Conservation (phyloP, 23 tunicate species). For the Botrylloides violaceus region DNA sequence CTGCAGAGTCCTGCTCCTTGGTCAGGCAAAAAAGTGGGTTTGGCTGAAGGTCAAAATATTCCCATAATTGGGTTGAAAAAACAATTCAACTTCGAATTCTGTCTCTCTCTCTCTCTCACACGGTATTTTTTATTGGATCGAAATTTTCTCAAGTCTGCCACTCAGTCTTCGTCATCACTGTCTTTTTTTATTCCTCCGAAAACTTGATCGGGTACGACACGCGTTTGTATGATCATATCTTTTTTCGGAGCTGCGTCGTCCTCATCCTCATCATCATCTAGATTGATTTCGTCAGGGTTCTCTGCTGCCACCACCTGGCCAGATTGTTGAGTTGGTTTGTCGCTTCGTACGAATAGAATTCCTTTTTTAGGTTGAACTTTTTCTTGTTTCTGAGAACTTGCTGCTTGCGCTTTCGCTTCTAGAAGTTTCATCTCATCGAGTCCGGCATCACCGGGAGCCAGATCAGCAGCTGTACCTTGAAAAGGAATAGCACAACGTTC, state of each 20-base stretch:
- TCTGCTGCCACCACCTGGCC: slow-evolving; percentile 17
- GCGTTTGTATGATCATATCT: slow-evolving; percentile 31
- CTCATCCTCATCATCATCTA: slow-evolving; percentile 66
- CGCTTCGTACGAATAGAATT: slow-evolving; percentile 76
- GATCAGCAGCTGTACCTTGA: slow-evolving; percentile 80
- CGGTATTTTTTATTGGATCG: not conserved
- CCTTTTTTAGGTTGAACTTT: slow-evolving; percentile 45
- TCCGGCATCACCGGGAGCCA: slow-evolving; percentile 69
- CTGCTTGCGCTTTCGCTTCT: slow-evolving; percentile 73
- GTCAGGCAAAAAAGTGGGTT: too few species aligned
- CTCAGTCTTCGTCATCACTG: not conserved
- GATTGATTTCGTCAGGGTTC: slow-evolving; percentile 86
- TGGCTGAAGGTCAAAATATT: too few species aligned
- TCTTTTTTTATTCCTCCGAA: slow-evolving; percentile 77
- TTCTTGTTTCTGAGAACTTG: slow-evolving; percentile 44
- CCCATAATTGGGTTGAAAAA: too few species aligned
- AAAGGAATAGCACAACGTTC: too few species aligned
- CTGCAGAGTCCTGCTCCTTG: too few species aligned
- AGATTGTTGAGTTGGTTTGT: slow-evolving; percentile 29
- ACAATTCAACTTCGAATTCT: too few species aligned
- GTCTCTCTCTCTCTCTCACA: too few species aligned
- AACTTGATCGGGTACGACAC: slow-evolving; percentile 76
- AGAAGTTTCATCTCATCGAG: slow-evolving; percentile 80
- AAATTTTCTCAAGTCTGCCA: too few species aligned
- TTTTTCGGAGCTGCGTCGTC: not conserved